Evolutionary conservation across 1,140 invertebrate species (phyloP).

Genomic region (Neuroterus valhalla): DNA sequence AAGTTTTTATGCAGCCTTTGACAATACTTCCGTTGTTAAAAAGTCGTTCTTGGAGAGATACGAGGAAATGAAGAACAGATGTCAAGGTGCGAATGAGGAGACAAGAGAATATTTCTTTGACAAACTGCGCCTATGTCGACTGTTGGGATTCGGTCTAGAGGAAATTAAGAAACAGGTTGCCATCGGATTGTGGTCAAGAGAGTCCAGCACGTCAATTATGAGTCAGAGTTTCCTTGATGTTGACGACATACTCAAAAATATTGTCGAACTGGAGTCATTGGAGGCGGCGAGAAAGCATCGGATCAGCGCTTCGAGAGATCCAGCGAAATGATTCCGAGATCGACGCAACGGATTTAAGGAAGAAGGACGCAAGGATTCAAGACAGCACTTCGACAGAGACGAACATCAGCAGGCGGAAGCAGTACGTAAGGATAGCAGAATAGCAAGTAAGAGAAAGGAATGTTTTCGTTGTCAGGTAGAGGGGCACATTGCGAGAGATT

Average conservation of each 20-base stretch:
- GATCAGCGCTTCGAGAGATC: not conserved
- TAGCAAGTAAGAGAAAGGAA: not conserved
- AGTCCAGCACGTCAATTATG: slow-evolving; percentile 28
- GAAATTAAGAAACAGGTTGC: slow-evolving; percentile 40
- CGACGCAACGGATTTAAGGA: no score
- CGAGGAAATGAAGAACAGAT: slow-evolving; percentile 29
- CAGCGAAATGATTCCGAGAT: no score
- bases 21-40: slow-evolving; percentile 5
- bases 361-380: no score
- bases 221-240: slow-evolving; percentile 27
- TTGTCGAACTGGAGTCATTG: slow-evolving; percentile 31
- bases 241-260: slow-evolving; percentile 36
- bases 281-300: slow-evolving; percentile 29
- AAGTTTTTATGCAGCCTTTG: slow-evolving; percentile 18
- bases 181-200: slow-evolving; percentile 36
- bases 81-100: slow-evolving; percentile 9
- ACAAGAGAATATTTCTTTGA: slow-evolving; percentile 35
- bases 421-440: not conserved
- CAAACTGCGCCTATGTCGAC: slow-evolving; percentile 36
- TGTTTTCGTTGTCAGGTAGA: slow-evolving; percentile 19
- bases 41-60: slow-evolving; percentile 23
- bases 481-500: not conserved
- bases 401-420: not conserved
- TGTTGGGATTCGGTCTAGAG: not conserved
- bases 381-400: not conserved